Percentiles rank a stretch among this genome's conserved stretches.
phyloP scores from a whole-genome alignment of 1,140 invertebrate genomes.

The Mizuhopecten yessoensis region DNA sequence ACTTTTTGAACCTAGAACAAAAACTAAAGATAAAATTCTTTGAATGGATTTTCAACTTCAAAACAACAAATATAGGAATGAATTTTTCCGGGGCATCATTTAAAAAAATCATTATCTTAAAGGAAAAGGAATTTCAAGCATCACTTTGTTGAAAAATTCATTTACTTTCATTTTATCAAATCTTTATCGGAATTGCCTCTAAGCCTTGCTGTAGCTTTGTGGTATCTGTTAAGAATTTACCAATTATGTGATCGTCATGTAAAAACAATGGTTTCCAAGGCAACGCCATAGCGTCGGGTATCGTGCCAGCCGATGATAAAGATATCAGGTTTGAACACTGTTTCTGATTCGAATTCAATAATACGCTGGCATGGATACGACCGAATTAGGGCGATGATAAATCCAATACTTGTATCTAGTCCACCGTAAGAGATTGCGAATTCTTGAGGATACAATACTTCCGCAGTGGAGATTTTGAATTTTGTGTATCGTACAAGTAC shows the following conservation, averaged over 20 bases:
- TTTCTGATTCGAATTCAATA: constrained; percentile 18
- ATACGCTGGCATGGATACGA: background rate
- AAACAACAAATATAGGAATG: background rate
- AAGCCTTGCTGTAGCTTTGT: background rate
- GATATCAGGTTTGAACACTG: background rate
- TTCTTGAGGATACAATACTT: too few species aligned
- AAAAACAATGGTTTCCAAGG: background rate
- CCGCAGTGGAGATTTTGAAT: too few species aligned
- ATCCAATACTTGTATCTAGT: background rate
- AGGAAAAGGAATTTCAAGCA: background rate
- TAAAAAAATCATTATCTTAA: background rate
- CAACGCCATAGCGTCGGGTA: background rate
- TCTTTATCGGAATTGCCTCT: background rate
- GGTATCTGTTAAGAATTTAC: background rate
- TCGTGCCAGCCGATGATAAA: background rate
- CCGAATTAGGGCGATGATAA: background rate
- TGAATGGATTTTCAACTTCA: background rate
- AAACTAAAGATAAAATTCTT: background rate
- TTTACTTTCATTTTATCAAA: background rate
- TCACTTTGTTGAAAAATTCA: background rate
- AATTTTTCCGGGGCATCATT: background rate
- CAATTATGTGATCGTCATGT: background rate
- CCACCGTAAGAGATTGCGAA: background rate
- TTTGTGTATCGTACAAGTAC: too few species aligned
- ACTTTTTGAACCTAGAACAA: too few species aligned